Base-by-base conservation (phyloP, 2,888 invertebrate genomes). In the Chalcis sispes region DNA sequence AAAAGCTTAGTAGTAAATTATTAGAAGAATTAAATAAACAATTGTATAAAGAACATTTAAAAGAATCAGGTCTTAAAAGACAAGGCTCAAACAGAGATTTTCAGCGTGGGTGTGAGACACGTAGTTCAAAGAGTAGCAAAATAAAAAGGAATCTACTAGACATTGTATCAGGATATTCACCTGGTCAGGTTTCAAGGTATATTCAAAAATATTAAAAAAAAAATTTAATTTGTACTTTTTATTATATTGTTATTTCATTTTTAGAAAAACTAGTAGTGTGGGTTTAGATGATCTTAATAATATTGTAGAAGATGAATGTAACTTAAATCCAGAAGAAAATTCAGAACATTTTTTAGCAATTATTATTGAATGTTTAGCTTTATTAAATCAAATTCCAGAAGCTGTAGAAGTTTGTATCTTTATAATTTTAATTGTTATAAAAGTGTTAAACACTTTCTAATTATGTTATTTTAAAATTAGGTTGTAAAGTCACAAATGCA, bases 401-500 rank as follows among this genome's bases (percentile, higher is more conserved):
- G 95, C 96, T 25, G 92, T 97, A 46, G 96, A 96, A 90, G 95
- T 94, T 87, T 82, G 86, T 81, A 76, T 18, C 72, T 36, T 54
- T 25, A 25, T 18, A 18, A 8, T 40, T 59, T 48, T 48, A 48
- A 18, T 18, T 18, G 20, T 13, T 18, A 48, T 5, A 46, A 46
- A 46, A 20, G 3, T 18, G 20, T 20, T n/a, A 54, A 23, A 23
- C 15, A 13, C 7, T 23, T 36, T 50, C 56, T 48, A n/a, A 36
- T 27, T 8, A 32, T 23, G 58, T 36, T 3, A 27, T 56, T 65
- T 15, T 25, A n/a, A n/a, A n/a, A 87, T 67, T 89, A 95, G 94
- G 93, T 93, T 85, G 92, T 97, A 82, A 95, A 95, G 89, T 92
- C 93, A 48, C 93, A 95, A 87, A 96, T 97, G 89, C 95, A 96